Percentiles rank a stretch among this genome's conserved stretches.
Evolutionary conservation across 35 echinoderm and acorn worm species (phyloP).

Genomic region (Lytechinus variegatus): DNA sequence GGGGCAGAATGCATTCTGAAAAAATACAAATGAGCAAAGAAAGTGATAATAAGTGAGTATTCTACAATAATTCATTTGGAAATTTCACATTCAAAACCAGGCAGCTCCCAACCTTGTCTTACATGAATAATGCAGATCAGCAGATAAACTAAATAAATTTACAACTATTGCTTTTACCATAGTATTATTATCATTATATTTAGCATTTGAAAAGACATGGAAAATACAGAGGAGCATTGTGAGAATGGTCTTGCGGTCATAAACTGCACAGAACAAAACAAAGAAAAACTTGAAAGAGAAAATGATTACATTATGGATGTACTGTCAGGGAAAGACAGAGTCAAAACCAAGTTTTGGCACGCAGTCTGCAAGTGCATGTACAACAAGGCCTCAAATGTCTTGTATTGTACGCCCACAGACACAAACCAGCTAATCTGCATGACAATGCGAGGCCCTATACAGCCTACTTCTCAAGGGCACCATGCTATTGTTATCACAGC

Average conservation of each 20-base stretch:
- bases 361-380: background rate
- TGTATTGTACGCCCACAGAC: background rate
- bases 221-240: background rate
- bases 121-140: too few species aligned
- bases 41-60: too few species aligned
- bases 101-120: too few species aligned
- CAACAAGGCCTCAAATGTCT: background rate
- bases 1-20: too few species aligned
- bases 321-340: background rate
- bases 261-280: background rate
- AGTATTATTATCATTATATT: too few species aligned
- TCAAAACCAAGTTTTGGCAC: background rate
- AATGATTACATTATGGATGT: background rate
- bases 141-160: too few species aligned
- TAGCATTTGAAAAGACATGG: too few species aligned
- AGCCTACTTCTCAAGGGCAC: background rate
- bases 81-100: too few species aligned
- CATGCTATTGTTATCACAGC: background rate
- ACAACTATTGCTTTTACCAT: too few species aligned
- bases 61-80: too few species aligned
- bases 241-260: background rate
- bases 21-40: too few species aligned
- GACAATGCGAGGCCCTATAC: background rate
- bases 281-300: background rate
- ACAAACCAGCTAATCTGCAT: background rate